phyloP scores from a whole-genome alignment of 35 echinoderm and acorn worm species.

The Heliocidaris erythrogramma region DNA sequence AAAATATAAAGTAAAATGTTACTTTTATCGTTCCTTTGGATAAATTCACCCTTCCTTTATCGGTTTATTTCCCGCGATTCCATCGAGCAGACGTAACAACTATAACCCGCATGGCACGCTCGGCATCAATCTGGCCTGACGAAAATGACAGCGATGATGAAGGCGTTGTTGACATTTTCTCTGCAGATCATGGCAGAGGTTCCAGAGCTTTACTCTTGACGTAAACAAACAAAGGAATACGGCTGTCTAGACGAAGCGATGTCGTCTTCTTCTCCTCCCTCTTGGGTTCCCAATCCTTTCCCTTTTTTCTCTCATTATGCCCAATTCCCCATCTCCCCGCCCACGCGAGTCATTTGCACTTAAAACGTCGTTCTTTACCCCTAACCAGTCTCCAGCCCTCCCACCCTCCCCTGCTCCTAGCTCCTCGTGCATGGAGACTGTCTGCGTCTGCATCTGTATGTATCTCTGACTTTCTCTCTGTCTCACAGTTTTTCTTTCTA shows the following conservation, averaged over 20 bases:
- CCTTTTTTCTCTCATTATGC: not conserved
- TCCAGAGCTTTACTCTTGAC: not conserved
- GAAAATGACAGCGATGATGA: not conserved
- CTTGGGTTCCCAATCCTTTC: not conserved
- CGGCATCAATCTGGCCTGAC: not conserved
- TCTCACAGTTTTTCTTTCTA: not conserved
- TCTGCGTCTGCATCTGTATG: not conserved
- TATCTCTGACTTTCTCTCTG: not conserved
- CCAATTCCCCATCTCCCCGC: not conserved
- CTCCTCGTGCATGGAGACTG: not conserved
- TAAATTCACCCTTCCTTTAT: not conserved
- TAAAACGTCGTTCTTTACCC: not conserved
- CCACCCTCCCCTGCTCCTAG: not conserved
- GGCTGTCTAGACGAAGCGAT: not conserved
- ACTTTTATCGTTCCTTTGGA: not conserved
- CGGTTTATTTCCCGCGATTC: not conserved
- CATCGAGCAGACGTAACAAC: not conserved
- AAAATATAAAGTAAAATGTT: no score
- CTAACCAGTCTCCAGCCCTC: not conserved
- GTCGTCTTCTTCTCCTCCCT: not conserved
- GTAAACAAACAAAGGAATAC: conserved; percentile 11
- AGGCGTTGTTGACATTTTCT: not conserved
- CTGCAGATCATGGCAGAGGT: not conserved
- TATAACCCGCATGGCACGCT: not conserved
- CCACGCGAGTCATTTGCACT: not conserved